A percentile compares a stretch with the other conserved stretches of the same genome.
phyloP scores from a whole-genome alignment of 2,888 invertebrate species.

The Limnephilus marmoratus region DNA sequence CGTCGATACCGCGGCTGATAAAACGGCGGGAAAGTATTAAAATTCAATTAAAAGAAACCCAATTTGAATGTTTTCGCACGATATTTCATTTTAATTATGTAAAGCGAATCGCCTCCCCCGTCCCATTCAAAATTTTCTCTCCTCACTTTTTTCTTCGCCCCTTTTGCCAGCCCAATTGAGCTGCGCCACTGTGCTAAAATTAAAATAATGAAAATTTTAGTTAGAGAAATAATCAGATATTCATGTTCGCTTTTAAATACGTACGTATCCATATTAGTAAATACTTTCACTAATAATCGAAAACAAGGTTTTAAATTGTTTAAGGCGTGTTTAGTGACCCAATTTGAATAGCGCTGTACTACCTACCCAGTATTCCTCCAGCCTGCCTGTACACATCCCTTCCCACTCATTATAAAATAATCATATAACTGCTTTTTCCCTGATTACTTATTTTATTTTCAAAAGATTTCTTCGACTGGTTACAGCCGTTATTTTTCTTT shows the following conservation, averaged over 20 bases:
- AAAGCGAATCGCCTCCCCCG: conserved; percentile 49
- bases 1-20: conserved; percentile 26
- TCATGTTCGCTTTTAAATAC: background rate
- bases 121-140: background rate
- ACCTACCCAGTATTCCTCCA: no score
- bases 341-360: no score
- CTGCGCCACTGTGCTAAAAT: background rate
- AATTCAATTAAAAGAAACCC: conserved; percentile 57
- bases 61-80: conserved; percentile 57
- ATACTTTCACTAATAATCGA: no score
- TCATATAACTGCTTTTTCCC: no score
- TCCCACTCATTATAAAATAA: no score
- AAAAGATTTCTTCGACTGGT: no score
- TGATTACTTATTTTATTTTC: no score
- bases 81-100: conserved; percentile 58
- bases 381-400: no score
- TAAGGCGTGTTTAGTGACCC: no score
- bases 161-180: background rate
- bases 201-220: background rate
- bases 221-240: background rate
- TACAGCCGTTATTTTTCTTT: no score
- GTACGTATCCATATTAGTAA: background rate
- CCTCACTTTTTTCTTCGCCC: background rate
- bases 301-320: no score
- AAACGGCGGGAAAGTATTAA: conserved; percentile 44